Percentiles rank a stretch among this genome's conserved stretches.
These are phyloP conservation scores for Cariama cristata DNA, from an alignment of 2,113 vertebrate genomes.

Conservation along the genomic window DNA sequence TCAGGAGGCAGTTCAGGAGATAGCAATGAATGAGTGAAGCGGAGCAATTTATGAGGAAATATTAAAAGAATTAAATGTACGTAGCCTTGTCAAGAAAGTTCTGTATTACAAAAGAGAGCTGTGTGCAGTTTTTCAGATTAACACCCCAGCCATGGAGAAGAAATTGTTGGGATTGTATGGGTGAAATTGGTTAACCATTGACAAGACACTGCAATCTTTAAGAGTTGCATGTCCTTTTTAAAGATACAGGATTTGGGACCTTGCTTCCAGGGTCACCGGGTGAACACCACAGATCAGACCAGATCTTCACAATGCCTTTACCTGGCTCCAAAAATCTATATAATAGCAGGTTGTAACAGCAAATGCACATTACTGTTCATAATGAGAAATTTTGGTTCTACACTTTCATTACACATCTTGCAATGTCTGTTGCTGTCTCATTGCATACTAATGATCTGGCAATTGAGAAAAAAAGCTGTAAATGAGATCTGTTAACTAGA, in stretches of 20 bases:
- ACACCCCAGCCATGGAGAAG: neutral
- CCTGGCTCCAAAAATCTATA: neutral
- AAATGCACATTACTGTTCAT: neutral
- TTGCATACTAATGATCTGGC: neutral
- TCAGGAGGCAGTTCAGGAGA: neutral
- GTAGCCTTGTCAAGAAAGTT: neutral
- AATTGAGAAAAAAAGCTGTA: neutral
- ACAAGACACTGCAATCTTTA: neutral
- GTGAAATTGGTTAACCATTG: neutral
- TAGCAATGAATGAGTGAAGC: neutral
- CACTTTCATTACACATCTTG: neutral
- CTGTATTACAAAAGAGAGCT: neutral
- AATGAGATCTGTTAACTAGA: neutral
- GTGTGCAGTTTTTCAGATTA: neutral
- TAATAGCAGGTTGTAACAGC: neutral
- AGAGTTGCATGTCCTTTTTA: neutral
- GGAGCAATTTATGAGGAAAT: neutral
- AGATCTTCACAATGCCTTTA: neutral
- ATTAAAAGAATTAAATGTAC: neutral
- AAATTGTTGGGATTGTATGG: neutral
- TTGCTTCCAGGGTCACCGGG: neutral
- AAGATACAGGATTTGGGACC: neutral
- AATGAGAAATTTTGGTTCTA: neutral
- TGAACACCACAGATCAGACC: neutral
- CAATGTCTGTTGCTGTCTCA: neutral